A percentile compares a stretch with the other conserved stretches of the same genome.
These are phyloP conservation scores for Leptinotarsa tumamoca DNA, from an alignment of 2,888 invertebrate species.

Conservation along the genomic window DNA sequence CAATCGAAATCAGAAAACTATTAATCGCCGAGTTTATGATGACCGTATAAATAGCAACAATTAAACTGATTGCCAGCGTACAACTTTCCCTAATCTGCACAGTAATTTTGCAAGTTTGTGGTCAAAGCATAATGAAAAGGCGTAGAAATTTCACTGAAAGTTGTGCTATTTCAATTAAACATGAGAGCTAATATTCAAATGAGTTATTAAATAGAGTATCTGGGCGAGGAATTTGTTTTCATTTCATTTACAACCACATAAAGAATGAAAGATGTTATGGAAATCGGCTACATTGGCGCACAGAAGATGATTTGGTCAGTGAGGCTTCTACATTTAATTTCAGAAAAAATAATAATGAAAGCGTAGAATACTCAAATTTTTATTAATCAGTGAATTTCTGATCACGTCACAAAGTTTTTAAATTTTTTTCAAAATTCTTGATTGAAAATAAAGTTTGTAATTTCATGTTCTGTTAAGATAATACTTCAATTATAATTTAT, in stretches of 20 bases:
- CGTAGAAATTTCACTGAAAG: constrained; percentile 7
- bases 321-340: not conserved
- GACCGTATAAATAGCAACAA: constrained; percentile 4
- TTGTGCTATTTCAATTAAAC: constrained; percentile 9
- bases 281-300: not conserved
- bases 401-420: too few relatives aligned
- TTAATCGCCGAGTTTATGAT: not conserved
- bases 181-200: constrained; percentile 5
- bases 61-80: constrained; percentile 2
- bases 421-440: too few relatives aligned
- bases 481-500: too few relatives aligned
- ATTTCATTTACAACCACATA: not conserved
- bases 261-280: not conserved
- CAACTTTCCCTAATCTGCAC: constrained; percentile 1
- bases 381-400: too few relatives aligned
- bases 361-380: too few relatives aligned
- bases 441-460: too few relatives aligned
- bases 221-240: constrained; percentile 7
- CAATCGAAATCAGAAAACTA: not conserved
- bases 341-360: too few relatives aligned
- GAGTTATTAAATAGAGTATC: constrained; percentile 5
- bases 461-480: too few relatives aligned
- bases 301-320: not conserved
- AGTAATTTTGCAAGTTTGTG: constrained; percentile 9
- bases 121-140: not conserved